Evolutionary conservation across 2,113 vertebrate species (phyloP).

Genomic region (Helogale parvula): DNA sequence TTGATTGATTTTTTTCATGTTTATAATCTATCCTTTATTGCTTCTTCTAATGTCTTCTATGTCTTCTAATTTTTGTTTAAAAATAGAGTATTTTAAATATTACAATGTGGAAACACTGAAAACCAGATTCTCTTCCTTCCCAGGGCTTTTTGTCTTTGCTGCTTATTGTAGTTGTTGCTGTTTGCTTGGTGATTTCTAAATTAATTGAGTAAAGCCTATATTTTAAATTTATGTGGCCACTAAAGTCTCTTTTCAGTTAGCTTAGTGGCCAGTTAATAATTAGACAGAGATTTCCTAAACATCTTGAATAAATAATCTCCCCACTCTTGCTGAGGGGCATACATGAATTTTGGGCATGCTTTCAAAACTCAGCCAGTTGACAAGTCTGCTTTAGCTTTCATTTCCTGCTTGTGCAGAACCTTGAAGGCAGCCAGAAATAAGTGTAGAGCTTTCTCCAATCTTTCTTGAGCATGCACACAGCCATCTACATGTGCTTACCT

Average conservation of each 20-base stretch:
- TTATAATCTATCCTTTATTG: background rate
- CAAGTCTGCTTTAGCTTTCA: too few relatives aligned
- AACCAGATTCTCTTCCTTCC: background rate
- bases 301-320: background rate
- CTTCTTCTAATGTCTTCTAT: too few relatives aligned
- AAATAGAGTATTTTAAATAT: background rate
- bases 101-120: background rate
- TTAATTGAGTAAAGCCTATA: background rate
- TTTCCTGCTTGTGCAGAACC: background rate
- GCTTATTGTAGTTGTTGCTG: background rate
- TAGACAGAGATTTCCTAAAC: background rate
- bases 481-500: too few relatives aligned
- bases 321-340: background rate
- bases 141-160: background rate
- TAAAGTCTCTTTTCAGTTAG: background rate
- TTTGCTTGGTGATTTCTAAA: background rate
- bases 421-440: background rate
- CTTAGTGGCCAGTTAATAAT: background rate
- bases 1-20: background rate
- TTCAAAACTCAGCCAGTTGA: background rate
- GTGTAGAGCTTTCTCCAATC: background rate
- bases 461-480: too few relatives aligned
- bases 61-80: background rate
- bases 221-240: background rate
- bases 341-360: background rate